These are phyloP conservation scores for Drosophila sproati DNA, from an alignment of 1,140 invertebrate genomes.

Conservation along the genomic window DNA sequence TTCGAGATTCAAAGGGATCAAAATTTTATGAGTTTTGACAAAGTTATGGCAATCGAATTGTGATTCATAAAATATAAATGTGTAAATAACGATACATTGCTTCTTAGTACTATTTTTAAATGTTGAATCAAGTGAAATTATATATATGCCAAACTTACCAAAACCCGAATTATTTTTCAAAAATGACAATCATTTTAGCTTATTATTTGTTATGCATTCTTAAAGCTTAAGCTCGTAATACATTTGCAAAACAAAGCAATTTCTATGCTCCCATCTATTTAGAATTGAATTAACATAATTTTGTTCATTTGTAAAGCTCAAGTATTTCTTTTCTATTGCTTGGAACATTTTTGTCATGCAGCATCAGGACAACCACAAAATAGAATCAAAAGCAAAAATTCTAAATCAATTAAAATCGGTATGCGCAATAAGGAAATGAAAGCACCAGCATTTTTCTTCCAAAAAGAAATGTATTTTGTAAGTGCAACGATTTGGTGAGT, in stretches of 20 bases:
- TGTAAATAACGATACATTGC: too few relatives aligned
- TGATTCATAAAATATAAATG: too few relatives aligned
- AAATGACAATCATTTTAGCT: background rate
- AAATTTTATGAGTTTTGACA: too few relatives aligned
- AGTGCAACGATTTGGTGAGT: background rate
- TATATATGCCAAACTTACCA: too few relatives aligned
- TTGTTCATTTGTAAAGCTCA: background rate
- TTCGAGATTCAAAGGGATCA: too few relatives aligned
- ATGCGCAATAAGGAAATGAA: constrained; percentile 2
- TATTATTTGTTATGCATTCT: background rate
- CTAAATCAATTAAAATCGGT: constrained; percentile 37
- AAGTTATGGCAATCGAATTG: too few relatives aligned
- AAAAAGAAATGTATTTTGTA: background rate
- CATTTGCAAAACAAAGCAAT: background rate
- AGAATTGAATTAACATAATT: background rate
- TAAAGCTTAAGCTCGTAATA: background rate
- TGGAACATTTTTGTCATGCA: background rate
- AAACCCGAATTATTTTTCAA: too few relatives aligned
- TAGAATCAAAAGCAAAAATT: constrained; percentile 4
- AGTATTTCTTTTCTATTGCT: background rate
- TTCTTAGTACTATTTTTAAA: too few relatives aligned
- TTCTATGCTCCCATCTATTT: background rate
- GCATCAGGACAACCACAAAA: background rate
- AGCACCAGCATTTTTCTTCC: background rate
- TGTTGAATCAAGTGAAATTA: too few relatives aligned